Percentiles rank a stretch among this genome's conserved stretches.
Conservation (phyloP, 2,113 vertebrate species). For the Oryzias melastigma region DNA sequence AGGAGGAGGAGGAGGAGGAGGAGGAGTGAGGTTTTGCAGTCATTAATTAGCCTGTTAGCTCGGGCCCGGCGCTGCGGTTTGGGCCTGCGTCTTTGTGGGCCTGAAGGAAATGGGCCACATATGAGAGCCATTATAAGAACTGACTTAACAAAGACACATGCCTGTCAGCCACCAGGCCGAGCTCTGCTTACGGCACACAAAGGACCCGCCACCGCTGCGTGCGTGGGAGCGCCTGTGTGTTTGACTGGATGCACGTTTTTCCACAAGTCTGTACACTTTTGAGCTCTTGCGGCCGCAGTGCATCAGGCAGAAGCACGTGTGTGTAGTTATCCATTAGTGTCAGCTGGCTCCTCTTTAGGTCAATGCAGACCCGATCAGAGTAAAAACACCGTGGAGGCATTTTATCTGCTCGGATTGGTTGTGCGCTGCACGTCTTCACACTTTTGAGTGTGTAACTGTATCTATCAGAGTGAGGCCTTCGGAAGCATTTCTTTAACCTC, state of each 20-base stretch:
- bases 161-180: conserved; percentile 87
- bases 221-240: not conserved
- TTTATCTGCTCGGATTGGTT: not conserved
- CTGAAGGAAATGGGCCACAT: conserved; percentile 89
- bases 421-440: not conserved
- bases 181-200: conserved; percentile 63
- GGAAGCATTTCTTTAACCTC: conserved; percentile 69
- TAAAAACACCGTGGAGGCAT: too few relatives aligned
- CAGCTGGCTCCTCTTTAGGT: conserved; percentile 4
- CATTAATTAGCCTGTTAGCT: conserved; percentile 92
- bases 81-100: conserved; percentile 80
- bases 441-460: conserved; percentile 40
- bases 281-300: not conserved
- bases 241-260: not conserved
- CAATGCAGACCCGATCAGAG: not conserved
- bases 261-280: not conserved
- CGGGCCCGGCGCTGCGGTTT: conserved; percentile 76
- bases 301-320: not conserved
- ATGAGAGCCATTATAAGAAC: conserved; percentile 92
- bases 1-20: conserved; percentile 45
- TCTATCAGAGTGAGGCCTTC: conserved; percentile 58
- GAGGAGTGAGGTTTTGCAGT: conserved; percentile 70
- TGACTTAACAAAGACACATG: conserved; percentile 92
- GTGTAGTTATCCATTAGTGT: conserved; percentile 15
- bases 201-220: conserved; percentile 71